Base-by-base conservation (phyloP, 1,140 invertebrate genomes). In the Antheraea mylitta region DNA sequence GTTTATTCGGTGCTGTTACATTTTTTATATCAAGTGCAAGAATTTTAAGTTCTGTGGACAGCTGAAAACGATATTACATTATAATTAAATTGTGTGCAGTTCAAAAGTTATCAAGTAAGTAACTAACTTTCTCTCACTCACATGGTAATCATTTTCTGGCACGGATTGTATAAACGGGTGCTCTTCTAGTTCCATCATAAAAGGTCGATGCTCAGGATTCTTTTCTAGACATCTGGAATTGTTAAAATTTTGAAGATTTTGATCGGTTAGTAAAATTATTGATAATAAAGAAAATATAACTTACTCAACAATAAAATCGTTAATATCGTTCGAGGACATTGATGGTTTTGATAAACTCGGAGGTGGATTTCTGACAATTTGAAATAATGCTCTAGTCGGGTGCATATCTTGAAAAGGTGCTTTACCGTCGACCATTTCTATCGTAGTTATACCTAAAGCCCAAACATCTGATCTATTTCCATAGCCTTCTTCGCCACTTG, bases 401-500 rank as follows among this genome's bases (percentile, higher is more conserved):
- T 98, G 96, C 94, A 98, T 96, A 69, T 97, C 95, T 68, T 96
- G 93, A 73, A 96, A 96, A 0, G 97, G 98, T 0, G 97, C 96
- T 80, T 96, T 96, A 0, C 97, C 97, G 83, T 99, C 97, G 2
- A 95, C 97, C 72, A 99, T 87, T 92, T 99, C 98, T 78, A 98
- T 98, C 0, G 97, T 96, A 0, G 96, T 98, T 59, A 98, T 98
- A 11, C 98, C 98, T 58, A 98, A 79, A 3, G 97, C 96, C 98
- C 98, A 99, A n/a, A 98, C 96, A 89, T 98, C 98, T 37, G 94
- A 95, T 18, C 96, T 94, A 80, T 94, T 94, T 63, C 96, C 95
- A 87, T 98, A 97, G 16, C 94, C 58, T 79, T 82, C 79, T 37
- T 82, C 84, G 22, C 75, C 77, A 37, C 75, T 69, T 0, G 78